Percentiles rank a stretch among this genome's conserved stretches.
Evolutionary conservation across 1,140 invertebrate species (phyloP).

Genomic region (Aphelenchoides avenae): DNA sequence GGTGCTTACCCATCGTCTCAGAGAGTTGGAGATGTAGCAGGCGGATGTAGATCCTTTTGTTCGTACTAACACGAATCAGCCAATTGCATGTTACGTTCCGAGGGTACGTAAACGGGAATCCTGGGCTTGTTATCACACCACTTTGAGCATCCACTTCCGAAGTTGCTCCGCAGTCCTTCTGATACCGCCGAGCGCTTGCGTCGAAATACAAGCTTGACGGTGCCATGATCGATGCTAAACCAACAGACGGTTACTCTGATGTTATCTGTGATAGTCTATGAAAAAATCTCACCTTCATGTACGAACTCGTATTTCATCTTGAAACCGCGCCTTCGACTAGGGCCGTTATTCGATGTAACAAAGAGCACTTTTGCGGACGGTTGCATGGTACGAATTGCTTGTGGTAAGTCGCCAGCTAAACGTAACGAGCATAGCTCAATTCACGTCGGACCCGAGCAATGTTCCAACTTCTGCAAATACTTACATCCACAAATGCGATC

Average conservation of each 20-base stretch:
- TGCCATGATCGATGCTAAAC: slow-evolving; percentile 19
- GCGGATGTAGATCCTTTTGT: slow-evolving; percentile 38
- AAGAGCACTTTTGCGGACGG: slow-evolving; percentile 3
- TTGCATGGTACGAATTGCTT: slow-evolving; percentile 22
- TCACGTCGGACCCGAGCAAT: not conserved
- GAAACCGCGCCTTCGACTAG: slow-evolving; percentile 21
- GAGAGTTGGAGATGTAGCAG: slow-evolving; percentile 36
- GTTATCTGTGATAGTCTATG: not conserved
- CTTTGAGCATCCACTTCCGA: slow-evolving; percentile 11
- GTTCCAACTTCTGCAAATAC: slow-evolving; percentile 1
- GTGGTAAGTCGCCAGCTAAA: slow-evolving; percentile 7
- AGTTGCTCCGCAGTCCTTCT: slow-evolving; percentile 28
- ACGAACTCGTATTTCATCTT: slow-evolving; percentile 34
- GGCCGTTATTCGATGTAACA: not conserved
- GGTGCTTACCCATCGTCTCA: slow-evolving; percentile 30
- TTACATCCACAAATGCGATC: slow-evolving; percentile 34
- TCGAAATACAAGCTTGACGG: slow-evolving; percentile 8
- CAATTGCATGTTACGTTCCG: slow-evolving; percentile 38
- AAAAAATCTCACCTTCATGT: slow-evolving; percentile 29
- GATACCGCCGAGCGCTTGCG: not conserved
- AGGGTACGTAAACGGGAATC: slow-evolving; percentile 40
- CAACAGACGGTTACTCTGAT: not conserved
- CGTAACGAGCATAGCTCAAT: slow-evolving; percentile 3
- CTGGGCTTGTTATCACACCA: slow-evolving; percentile 13
- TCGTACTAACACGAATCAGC: slow-evolving; percentile 31